These are phyloP conservation scores for Penaeus chinensis DNA, from an alignment of 1,140 invertebrate genomes.

Conservation along the genomic window DNA sequence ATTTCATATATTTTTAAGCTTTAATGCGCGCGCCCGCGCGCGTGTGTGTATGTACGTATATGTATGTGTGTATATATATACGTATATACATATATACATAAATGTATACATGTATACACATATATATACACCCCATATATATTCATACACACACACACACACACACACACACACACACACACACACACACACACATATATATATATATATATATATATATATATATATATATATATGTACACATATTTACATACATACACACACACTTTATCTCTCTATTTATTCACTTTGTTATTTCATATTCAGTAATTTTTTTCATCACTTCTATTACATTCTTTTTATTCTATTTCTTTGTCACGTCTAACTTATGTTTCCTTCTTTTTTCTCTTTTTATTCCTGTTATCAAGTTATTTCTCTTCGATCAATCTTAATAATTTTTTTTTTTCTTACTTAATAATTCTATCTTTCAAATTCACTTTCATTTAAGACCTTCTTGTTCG, in stretches of 20 bases:
- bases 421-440: neutral
- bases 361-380: neutral
- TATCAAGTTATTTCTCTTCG: neutral
- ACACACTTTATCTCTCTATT: neutral
- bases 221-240: neutral
- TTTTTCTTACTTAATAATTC: neutral
- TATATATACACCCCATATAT: neutral
- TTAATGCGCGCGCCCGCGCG: no score
- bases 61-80: neutral
- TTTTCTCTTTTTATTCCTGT: neutral
- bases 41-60: neutral
- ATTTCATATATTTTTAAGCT: no score
- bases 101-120: neutral
- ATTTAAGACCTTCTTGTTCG: no score
- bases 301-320: no score
- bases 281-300: neutral
- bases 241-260: neutral
- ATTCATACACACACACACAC: neutral
- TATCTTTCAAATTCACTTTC: no score
- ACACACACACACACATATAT: neutral
- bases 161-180: neutral
- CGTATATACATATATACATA: constrained; percentile 15
- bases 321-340: neutral
- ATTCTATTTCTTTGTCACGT: no score
- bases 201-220: neutral